A percentile compares a stretch with the other conserved stretches of the same genome.
Conservation (phyloP, 1,140 invertebrate genomes). For the Contarinia nasturtii region DNA sequence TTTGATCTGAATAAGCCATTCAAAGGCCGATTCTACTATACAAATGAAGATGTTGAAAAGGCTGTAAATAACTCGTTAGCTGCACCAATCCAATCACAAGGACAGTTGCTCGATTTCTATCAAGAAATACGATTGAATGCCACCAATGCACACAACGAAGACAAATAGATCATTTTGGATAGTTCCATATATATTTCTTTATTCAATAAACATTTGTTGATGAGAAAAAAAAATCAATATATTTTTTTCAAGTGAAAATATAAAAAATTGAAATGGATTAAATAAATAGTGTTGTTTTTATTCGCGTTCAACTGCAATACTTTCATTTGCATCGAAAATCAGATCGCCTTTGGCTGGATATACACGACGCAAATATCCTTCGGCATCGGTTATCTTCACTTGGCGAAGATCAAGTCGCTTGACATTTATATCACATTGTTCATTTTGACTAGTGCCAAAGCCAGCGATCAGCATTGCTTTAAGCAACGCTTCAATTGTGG, state of each 20-base stretch:
- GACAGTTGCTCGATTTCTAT: too few species aligned
- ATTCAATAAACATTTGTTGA: too few species aligned
- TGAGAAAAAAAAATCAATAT: too few species aligned
- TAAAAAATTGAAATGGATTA: too few species aligned
- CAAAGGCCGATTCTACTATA: neutral
- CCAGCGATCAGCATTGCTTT: constrained; percentile 36
- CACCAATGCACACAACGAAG: too few species aligned
- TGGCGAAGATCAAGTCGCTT: constrained; percentile 36
- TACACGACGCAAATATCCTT: constrained; percentile 46
- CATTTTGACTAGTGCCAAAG: constrained; percentile 20
- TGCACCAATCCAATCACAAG: too few species aligned
- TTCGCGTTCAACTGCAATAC: constrained; percentile 15
- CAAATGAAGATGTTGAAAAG: neutral
- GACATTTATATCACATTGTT: constrained; percentile 5
- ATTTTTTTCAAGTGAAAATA: too few species aligned
- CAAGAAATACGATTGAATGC: too few species aligned
- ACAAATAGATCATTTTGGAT: too few species aligned
- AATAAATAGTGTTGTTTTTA: neutral
- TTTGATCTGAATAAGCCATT: neutral
- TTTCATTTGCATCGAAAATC: constrained; percentile 25
- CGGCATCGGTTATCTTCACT: constrained; percentile 45
- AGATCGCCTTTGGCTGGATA: constrained; percentile 63
- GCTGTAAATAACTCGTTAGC: too few species aligned
- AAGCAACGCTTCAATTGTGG: constrained; percentile 45
- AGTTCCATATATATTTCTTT: too few species aligned